Evolutionary conservation across 2,888 invertebrate species (phyloP), one percentile per base, ranked within the genome.

Genomic region (Ernsta delagoae): DNA sequence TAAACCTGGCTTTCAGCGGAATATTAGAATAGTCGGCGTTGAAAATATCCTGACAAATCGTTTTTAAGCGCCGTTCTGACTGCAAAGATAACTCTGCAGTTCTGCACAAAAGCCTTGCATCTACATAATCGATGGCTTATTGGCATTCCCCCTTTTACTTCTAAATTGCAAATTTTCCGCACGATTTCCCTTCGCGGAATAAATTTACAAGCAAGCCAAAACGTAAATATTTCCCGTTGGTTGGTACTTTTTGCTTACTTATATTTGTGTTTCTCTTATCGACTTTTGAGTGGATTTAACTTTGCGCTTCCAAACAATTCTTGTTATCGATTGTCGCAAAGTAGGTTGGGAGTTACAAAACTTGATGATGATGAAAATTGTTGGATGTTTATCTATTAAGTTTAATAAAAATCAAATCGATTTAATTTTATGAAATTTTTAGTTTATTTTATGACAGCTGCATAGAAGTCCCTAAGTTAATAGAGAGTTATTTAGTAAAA

Each of bases 131-230:
- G 92, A 92, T 90, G 88, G 89, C 89, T 90, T 92, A 92, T 91
- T 91, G 92, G 85, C 85, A 85, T 90, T 90, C 92, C 90, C 68
- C 89, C 87, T 87, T 59, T 90, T 90, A 91, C 90, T 92, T 90
- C 88, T 89, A 92, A 93, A 93, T 91, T 92, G 92, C 92, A 91
- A 92, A 93, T 93, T 92, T 93, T 93, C 91, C 89, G 85, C 92
- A 89, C 92, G 92, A 93, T 92, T 92, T 91, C 88, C 83, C 81
- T 82, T 84, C 80, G 79, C 82, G 81, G 89, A 89, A 91, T 92
- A 92, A 85, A 92, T 92, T 92, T 90, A 87, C 87, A 83, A 88
- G 86, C 85, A 84, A 84, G 83, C 83, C 83, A 82, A 81, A 81
- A 85, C 83, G 84, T 83, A 86, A 88, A 87, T 84, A 83, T 86